Base-by-base conservation (phyloP, 53 echinoderm and acorn worm species). In the Hippasteria phrygiana region DNA sequence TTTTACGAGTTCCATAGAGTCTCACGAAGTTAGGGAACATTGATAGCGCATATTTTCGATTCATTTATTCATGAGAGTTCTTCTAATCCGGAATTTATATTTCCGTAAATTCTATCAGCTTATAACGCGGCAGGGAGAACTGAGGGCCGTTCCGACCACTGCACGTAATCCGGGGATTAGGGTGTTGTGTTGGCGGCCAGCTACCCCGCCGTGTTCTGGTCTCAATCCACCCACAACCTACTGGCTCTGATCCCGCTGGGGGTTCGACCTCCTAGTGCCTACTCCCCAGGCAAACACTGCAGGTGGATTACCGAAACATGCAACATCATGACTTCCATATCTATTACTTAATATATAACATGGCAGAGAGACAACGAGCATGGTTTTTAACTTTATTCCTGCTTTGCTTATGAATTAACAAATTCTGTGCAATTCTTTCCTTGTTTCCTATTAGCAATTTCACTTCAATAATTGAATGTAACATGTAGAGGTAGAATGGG, bases 121-220 rank as follows among this genome's bases (percentile, higher is more conserved):
- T 47, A 76, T 32, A 8, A 34, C 32, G 34, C 51, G 33, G 35
- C 53, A 1, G 59, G 59, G 22, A n/a, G 22, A 78, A 22, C 78
- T n/a, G n/a, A 78, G 59, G 78, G 78, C 78, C 78, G 13, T 34
- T 17, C 33, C 4, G 56, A 34, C 4, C 55, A 8, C 54, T 3
- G 41, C 27, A 17, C 17, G 51, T 78, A 78, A 78, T 78, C 78
- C 78, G 11, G 13, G 78, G 78, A 55, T 78, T 55, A 55, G 78
- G 78, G 55, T 41, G 73, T 72, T 72, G 73, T 78, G 37, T 78
- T 78, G 62, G 78, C 40, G 78, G 62, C n/a, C 59, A 78, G 78
- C 59, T 40, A 59, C 78, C 78, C 78, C 78, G 78, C 56, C 56
- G 78, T 35, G 78, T n/a, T 56, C 59, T 78, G 55, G 55, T 78